These are phyloP conservation scores for Ceuthmochares aereus DNA, from an alignment of 2,113 vertebrate species.

Conservation along the genomic window DNA sequence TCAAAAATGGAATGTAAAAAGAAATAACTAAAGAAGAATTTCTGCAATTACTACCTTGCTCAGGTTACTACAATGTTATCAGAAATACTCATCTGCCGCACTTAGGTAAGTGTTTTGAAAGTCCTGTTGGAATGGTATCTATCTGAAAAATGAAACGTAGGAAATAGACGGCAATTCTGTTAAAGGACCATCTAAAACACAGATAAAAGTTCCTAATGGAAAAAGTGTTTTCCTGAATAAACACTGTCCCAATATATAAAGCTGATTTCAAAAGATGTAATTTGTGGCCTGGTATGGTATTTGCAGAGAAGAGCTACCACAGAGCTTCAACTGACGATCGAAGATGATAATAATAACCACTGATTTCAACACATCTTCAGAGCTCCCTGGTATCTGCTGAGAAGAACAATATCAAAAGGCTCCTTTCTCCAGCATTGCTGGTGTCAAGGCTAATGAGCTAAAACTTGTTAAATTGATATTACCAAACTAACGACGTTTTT, in stretches of 20 bases:
- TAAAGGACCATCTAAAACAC: background rate
- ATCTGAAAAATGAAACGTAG: background rate
- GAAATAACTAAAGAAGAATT: background rate
- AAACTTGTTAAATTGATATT: conserved; percentile 70
- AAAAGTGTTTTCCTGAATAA: background rate
- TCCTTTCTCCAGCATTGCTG: conserved; percentile 39
- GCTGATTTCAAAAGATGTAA: background rate
- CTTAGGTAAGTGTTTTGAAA: background rate
- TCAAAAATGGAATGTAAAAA: background rate
- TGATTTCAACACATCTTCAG: background rate
- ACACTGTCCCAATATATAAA: background rate
- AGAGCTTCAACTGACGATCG: background rate
- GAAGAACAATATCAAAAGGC: conserved; percentile 35
- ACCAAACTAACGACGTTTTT: conserved; percentile 63
- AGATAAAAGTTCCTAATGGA: background rate
- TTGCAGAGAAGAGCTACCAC: background rate
- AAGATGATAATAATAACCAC: background rate
- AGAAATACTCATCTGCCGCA: background rate
- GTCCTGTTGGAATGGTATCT: background rate
- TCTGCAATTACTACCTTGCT: background rate
- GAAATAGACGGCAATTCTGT: background rate
- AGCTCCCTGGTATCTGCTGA: background rate
- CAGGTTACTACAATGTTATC: background rate
- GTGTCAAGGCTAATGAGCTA: conserved; percentile 70
- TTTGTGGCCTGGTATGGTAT: background rate